Base-by-base conservation (phyloP, 2,888 invertebrate genomes). In the Drosophila leonis region DNA sequence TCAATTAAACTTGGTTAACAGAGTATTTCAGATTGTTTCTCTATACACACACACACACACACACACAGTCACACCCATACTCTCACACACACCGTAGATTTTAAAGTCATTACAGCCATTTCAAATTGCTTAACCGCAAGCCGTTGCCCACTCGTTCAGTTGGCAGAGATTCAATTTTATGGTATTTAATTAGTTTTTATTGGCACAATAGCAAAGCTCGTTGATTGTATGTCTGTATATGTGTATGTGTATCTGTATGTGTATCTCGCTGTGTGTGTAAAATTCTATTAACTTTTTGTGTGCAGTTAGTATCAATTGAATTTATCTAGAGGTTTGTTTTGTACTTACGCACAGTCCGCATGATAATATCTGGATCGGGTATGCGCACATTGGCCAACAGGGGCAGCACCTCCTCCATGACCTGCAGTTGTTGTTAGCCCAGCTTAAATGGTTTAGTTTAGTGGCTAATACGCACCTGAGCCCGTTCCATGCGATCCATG, bases 311-410 rank as follows among this genome's bases (percentile, higher is more conserved):
- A 39, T 41, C 20, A 46, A 35, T 46, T 55, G 54, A 20, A 29
- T 37, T 65, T 37, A n/a, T 20, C 20, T 35, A 13, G 20, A 24
- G 56, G 12, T 52, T 27, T 31, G 52, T 37, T 60, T 59, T 72
- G 62, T 94, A 97, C 98, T 97, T 95, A 98, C 98, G 96, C 93
- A 98, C 97, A 92, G 98, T 96, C 92, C 97, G 96, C 92, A 96
- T 95, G 79, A 97, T 96, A 84, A 98, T 96, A 91, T 98, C 97
- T 10, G 98, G 97, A 92, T 98, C 98, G 78, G 96, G 96, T 55
- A 98, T 95, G 74, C 96, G 95, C 85, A 98, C 97, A 83, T 96
- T 96, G 90, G 97, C 96, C 37, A 99, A 94, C 77, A 98, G 95
- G 1, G 98, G 98, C 79, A 98, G 94, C 51, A 98, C 97, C 88